Conservation (phyloP, 2,888 invertebrate genomes). For the Xiphydria camelus region DNA sequence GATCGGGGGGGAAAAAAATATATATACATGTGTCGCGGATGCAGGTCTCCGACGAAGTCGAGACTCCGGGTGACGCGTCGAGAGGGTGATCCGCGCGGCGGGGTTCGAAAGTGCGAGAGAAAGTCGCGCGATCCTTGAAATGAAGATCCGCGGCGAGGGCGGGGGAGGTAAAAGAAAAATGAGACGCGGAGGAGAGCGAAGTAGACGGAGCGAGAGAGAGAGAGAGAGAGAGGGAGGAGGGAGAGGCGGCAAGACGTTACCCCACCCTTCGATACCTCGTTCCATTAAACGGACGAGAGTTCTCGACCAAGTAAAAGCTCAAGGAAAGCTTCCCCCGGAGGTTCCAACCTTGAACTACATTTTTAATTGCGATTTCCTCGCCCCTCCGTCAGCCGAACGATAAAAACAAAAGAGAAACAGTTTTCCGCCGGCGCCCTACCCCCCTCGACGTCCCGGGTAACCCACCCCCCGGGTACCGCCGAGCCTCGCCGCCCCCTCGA, state of each 20-base stretch:
- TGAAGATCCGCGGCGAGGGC: too few species aligned
- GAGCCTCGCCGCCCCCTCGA: constrained; percentile 35
- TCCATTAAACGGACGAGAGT: constrained; percentile 32
- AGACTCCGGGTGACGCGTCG: too few species aligned
- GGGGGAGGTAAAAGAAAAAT: constrained; percentile 20
- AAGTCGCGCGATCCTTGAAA: constrained; percentile 13
- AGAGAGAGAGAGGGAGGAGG: constrained; percentile 31
- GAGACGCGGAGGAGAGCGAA: not conserved
- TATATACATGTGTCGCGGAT: too few species aligned
- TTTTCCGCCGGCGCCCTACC: constrained; percentile 42
- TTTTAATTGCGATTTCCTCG: constrained; percentile 55
- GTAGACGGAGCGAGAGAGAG: constrained; percentile 18
- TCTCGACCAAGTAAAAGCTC: constrained; percentile 20
- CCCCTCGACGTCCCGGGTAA: constrained; percentile 23
- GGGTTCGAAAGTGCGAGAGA: constrained; percentile 23
- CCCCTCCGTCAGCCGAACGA: constrained; percentile 39
- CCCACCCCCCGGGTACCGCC: constrained; percentile 27
- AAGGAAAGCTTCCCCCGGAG: constrained; percentile 4
- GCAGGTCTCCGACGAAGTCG: too few species aligned
- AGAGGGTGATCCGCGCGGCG: too few species aligned
- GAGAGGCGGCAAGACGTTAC: constrained; percentile 22
- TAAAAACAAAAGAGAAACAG: constrained; percentile 57
- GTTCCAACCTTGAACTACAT: constrained; percentile 55
- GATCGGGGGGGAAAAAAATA: not conserved
- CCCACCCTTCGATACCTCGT: not conserved